Percentiles rank a stretch among this genome's conserved stretches.
Conservation (phyloP, 2,888 invertebrate genomes). For the Oligia latruncula region DNA sequence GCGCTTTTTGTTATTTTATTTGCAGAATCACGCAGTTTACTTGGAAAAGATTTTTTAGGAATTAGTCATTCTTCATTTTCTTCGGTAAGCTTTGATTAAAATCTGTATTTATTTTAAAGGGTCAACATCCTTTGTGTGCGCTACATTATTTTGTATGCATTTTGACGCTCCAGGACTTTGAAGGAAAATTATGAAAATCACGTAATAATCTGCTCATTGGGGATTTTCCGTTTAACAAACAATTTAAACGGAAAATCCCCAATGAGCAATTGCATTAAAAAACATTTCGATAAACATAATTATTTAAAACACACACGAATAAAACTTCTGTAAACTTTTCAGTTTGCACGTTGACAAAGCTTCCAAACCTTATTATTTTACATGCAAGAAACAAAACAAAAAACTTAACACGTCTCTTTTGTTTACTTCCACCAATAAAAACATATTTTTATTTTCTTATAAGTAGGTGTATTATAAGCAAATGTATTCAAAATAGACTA, state of each 20-base stretch:
- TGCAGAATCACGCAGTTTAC: slow-evolving; percentile 85
- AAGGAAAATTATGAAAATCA: slow-evolving; percentile 46
- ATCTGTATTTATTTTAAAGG: slow-evolving; percentile 70
- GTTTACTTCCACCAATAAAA: slow-evolving; percentile 14
- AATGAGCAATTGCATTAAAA: background rate
- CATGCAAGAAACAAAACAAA: background rate
- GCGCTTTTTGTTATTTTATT: slow-evolving; percentile 82
- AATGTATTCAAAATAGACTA: slow-evolving; percentile 69
- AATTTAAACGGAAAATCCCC: background rate
- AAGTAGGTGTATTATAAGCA: slow-evolving; percentile 52
- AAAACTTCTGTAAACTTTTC: background rate
- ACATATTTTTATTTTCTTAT: slow-evolving; percentile 21
- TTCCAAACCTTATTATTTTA: background rate
- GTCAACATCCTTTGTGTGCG: slow-evolving; percentile 51
- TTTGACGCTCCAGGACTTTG: background rate
- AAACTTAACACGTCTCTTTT: background rate
- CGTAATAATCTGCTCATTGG: slow-evolving; percentile 33
- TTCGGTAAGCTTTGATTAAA: slow-evolving; percentile 73
- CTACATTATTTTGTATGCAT: slow-evolving; percentile 33
- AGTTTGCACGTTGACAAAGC: no score
- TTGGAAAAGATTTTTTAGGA: slow-evolving; percentile 85
- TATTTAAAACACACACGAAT: background rate
- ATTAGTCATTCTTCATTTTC: slow-evolving; percentile 81
- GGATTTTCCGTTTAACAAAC: slow-evolving; percentile 30
- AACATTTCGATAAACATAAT: background rate